These are phyloP conservation scores for Pantherophis alleghaniensis DNA, from an alignment of 2,797 vertebrate species.

Conservation along the genomic window DNA sequence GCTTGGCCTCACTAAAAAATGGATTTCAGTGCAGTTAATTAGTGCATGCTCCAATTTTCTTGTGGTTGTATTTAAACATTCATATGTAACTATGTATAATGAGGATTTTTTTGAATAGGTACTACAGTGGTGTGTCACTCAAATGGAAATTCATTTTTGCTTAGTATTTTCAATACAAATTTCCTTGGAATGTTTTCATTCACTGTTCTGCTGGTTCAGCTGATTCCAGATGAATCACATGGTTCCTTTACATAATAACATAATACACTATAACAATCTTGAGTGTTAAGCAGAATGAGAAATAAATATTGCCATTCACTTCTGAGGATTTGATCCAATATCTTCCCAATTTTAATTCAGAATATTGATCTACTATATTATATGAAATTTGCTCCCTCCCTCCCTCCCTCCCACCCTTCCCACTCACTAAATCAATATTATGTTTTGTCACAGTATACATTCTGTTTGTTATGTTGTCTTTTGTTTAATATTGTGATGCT, in stretches of 20 bases:
- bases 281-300: not conserved
- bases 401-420: not conserved
- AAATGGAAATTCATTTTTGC: not conserved
- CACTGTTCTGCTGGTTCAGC: not conserved
- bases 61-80: not conserved
- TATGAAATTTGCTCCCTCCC: not conserved
- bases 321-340: not conserved
- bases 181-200: not conserved
- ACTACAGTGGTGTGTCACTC: not conserved
- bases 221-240: not conserved
- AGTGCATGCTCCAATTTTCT: not conserved
- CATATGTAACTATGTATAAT: not conserved
- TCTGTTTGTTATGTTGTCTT: not conserved
- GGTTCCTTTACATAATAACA: not conserved
- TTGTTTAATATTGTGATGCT: not conserved
- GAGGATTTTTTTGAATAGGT: not conserved
- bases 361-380: not conserved
- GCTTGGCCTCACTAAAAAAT: not conserved
- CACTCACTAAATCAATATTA: not conserved
- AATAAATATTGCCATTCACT: not conserved
- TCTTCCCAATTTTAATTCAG: not conserved
- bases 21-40: not conserved
- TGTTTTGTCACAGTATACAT: not conserved
- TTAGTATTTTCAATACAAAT: not conserved
- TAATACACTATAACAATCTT: not conserved